Base-by-base conservation (phyloP, 2,113 vertebrate genomes). In the Solea solea region DNA sequence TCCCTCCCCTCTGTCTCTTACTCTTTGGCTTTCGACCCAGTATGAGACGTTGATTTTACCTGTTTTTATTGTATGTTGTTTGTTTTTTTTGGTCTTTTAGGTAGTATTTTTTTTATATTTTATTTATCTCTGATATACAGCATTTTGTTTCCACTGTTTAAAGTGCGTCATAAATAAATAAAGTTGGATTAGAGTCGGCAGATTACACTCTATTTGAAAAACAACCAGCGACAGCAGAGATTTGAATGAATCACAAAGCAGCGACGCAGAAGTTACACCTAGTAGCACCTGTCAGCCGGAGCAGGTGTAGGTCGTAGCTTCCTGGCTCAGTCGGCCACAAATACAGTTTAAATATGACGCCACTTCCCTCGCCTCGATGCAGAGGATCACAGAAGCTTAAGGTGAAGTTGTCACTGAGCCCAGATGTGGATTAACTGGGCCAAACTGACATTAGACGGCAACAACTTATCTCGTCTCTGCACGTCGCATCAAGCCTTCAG, bases 281-380 rank as follows among this genome's bases (percentile, higher is more conserved):
- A 21, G 45, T 40, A 60, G 56, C 84, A 89, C 85, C 82, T 74
- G 82, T 69, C 74, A 67, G 68, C 16, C 46, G 16, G 72, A 87
- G 73, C 80, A 89, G 85, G 86, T 90, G 85, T 45, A 21, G n/a
- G 64, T 46, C 63, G 21, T 82, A 68, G 51, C 64, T 69, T 51
- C 27, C 53, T 55, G 64, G 34, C 39, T 74, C 49, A 49, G 9
- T 70, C 40, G 9, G 53, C 16, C 52, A 53, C 39, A 61, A 55
- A 45, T 50, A 74, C 69, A 48, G 41, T 12, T 75, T 83, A 46
- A 65, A 84, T 72, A 69, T 65, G 39, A 86, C 79, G 60, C 72
- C 55, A 58, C 56, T 63, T 27, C 50, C 59, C 21, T 71, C 64
- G 66, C 28, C n/a, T 28, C 78, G 25, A 60, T 69, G 65, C 50